A percentile compares a stretch with the other conserved stretches of the same genome.
Evolutionary conservation across 2,888 invertebrate species (phyloP).

Genomic region (Endomychus coccineus): DNA sequence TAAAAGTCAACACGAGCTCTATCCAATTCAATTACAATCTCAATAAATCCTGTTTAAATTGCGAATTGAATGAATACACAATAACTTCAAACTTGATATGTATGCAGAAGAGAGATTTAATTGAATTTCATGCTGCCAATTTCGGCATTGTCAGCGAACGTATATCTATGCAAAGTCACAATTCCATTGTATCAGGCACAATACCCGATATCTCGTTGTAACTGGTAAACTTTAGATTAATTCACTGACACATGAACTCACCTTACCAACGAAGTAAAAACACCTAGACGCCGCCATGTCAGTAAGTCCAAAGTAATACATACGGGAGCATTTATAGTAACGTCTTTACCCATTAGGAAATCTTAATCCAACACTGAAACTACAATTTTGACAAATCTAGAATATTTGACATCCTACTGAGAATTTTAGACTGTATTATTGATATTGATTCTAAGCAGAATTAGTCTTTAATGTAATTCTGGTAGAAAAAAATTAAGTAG

Average conservation of each 20-base stretch:
- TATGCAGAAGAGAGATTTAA: slow-evolving; percentile 35
- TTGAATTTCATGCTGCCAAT: slow-evolving; percentile 36
- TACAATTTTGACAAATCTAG: too few relatives aligned
- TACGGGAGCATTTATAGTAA: too few relatives aligned
- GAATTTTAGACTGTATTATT: too few relatives aligned
- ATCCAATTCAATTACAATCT: slow-evolving; percentile 27
- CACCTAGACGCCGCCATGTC: background rate
- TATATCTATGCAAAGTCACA: slow-evolving; percentile 43
- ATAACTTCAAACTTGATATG: slow-evolving; percentile 37
- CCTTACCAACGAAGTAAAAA: background rate
- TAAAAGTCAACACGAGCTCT: slow-evolving; percentile 9
- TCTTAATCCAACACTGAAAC: too few relatives aligned
- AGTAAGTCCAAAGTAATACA: too few relatives aligned
- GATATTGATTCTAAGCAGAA: too few relatives aligned
- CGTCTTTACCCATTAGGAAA: too few relatives aligned
- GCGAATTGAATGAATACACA: slow-evolving; percentile 30
- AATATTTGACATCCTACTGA: too few relatives aligned
- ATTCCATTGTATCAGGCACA: slow-evolving; percentile 39
- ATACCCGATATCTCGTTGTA: slow-evolving; percentile 37
- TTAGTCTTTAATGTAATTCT: too few relatives aligned
- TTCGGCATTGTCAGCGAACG: slow-evolving; percentile 33
- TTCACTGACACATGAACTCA: slow-evolving; percentile 23
- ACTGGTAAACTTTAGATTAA: slow-evolving; percentile 40
- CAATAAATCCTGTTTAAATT: slow-evolving; percentile 25
- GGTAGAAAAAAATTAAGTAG: too few relatives aligned